A percentile compares a stretch with the other conserved stretches of the same genome.
phyloP scores from a whole-genome alignment of 2,113 vertebrate genomes.

The Gopherus evgoodei region DNA sequence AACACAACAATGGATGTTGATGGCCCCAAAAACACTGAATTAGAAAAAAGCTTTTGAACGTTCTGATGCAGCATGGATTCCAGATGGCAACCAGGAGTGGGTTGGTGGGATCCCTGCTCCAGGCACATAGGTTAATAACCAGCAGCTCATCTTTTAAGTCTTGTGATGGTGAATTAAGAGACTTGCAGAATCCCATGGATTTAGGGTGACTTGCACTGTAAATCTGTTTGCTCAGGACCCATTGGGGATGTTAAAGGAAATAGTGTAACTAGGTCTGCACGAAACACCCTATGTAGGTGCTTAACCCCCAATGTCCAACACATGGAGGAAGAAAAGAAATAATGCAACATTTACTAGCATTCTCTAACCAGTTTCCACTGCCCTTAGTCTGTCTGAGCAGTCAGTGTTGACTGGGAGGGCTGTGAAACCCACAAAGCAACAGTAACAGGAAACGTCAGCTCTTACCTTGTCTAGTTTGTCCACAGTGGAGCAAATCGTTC shows the following conservation, averaged over 20 bases:
- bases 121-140: neutral
- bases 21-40: neutral
- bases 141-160: neutral
- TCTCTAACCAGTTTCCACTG: neutral
- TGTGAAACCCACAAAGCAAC: conserved; percentile 59
- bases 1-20: neutral
- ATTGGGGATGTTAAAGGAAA: neutral
- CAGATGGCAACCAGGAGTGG: neutral
- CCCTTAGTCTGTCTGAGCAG: neutral
- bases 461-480: conserved; percentile 97
- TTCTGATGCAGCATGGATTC: neutral
- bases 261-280: too few relatives aligned
- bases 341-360: neutral
- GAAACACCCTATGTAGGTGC: neutral
- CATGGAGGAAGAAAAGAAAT: neutral
- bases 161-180: neutral
- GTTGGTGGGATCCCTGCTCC: neutral
- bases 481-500: conserved; percentile 94
- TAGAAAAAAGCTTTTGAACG: neutral
- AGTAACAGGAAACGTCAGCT: conserved; percentile 62
- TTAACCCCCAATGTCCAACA: neutral
- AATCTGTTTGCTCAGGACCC: neutral
- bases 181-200: neutral
- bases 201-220: neutral
- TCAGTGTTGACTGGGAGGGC: too few relatives aligned